Evolutionary conservation across 2,797 vertebrate genomes (phyloP), one percentile per base, ranked within the genome.

Genomic region (Bufotes viridis): DNA sequence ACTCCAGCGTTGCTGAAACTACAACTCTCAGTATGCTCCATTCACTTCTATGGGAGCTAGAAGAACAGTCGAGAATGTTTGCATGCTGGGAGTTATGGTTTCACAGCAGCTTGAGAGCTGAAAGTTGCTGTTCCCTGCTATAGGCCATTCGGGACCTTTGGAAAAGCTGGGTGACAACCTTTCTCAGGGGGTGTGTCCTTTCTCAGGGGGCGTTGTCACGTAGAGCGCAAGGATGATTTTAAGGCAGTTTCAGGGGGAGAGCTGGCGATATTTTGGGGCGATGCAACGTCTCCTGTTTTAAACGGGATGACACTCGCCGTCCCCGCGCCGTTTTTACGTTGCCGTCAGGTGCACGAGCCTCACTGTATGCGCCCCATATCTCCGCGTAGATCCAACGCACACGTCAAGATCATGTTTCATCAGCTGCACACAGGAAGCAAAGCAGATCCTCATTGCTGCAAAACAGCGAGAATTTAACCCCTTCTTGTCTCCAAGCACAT

Each of bases 341-440:
- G 20, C 20, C 10, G n/a, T 24, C 22, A 24, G 65, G 29, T 26
- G 24, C 65, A 29, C 0, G 20, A 29, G 24, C 12, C 65, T 20
- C 34, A 5, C 18, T 49, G 34, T 49, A 75, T 51, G n/a, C 0
- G 17, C 29, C 29, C 75, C 22, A 55, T 55, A 24, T 78, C 75
- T 53, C 7, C 2, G 18, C 18, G 17, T 26, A 17, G 42, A 70
- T 70, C 42, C 22, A 51, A 2, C 18, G 17, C n/a, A 75, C 49
- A 72, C 15, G 14, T 72, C 69, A 53, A 76, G 74, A 76, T 76
- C 74, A 53, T 17, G 53, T 76, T 53, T 76, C 74, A 76, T 76
- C 74, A n/a, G 22, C 75, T 15, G 51, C 51, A 78, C 51, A 78
- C 75, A 78, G 75, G 75, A 78, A 78, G 75, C 75, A 0, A 55